Percentiles rank a stretch among this genome's conserved stretches.
These are phyloP conservation scores for Mus caroli DNA, from an alignment of 2,797 vertebrate genomes.

Conservation along the genomic window DNA sequence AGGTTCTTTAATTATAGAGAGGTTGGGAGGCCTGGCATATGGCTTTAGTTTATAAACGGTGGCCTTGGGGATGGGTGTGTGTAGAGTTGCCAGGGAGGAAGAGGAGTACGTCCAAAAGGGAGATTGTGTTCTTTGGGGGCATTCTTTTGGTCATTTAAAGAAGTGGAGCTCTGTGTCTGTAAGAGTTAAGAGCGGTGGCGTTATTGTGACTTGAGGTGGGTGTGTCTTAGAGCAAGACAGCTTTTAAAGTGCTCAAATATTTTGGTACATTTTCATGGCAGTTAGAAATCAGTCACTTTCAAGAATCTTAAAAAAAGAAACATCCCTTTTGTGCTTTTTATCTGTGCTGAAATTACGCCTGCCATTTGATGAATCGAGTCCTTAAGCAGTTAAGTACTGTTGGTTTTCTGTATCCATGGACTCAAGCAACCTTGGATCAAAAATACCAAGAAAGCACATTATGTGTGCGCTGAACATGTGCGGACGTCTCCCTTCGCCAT, in stretches of 20 bases:
- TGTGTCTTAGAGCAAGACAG: background rate
- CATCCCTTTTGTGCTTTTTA: background rate
- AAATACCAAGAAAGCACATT: background rate
- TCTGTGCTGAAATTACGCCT: background rate
- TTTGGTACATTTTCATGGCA: constrained; percentile 28
- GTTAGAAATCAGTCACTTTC: background rate
- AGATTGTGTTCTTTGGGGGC: background rate
- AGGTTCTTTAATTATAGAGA: constrained; percentile 85
- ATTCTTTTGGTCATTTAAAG: background rate
- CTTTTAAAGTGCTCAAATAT: background rate
- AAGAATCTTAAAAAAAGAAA: background rate
- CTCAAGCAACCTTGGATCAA: background rate
- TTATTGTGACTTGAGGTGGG: background rate
- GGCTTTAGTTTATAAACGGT: constrained; percentile 80
- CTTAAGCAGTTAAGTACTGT: background rate
- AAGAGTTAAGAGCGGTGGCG: background rate
- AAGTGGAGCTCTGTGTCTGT: background rate
- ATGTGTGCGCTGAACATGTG: background rate
- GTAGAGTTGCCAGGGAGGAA: constrained; percentile 47
- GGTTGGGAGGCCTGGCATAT: constrained; percentile 74
- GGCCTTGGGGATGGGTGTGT: background rate
- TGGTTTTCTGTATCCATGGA: background rate
- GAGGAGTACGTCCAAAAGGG: background rate
- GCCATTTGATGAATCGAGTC: background rate
- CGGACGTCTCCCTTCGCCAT: background rate